Conservation (phyloP, 2,113 vertebrate genomes). For the Laticauda laticaudata region DNA sequence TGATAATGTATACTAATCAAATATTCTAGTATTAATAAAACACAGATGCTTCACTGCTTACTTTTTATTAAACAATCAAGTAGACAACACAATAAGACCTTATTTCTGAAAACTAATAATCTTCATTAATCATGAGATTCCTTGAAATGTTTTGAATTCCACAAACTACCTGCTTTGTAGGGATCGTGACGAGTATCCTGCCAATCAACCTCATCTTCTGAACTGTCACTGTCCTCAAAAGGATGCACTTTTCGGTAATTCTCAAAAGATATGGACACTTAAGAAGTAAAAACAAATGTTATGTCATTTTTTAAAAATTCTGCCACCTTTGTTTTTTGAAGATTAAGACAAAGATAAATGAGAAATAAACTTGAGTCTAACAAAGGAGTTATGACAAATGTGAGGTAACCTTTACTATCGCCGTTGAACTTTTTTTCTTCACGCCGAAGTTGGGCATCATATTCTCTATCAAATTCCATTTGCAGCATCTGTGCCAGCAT, state of each 20-base stretch:
- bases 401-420: slow-evolving; percentile 89
- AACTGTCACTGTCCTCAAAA: slow-evolving; percentile 92
- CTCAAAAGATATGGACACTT: slow-evolving; percentile 98
- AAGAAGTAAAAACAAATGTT: slow-evolving; percentile 43
- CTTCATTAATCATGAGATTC: background rate
- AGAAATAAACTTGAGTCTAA: background rate
- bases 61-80: background rate
- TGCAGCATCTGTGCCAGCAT: slow-evolving; percentile 97
- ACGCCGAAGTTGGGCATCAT: slow-evolving; percentile 87
- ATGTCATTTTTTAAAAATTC: background rate
- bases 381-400: background rate
- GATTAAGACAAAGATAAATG: background rate
- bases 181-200: slow-evolving; percentile 94
- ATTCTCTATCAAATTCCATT: slow-evolving; percentile 97
- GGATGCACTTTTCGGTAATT: slow-evolving; percentile 96
- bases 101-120: background rate
- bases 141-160: background rate
- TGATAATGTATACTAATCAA: background rate
- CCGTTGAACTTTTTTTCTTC: slow-evolving; percentile 97
- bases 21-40: background rate
- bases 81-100: background rate
- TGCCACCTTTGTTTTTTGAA: background rate
- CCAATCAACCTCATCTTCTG: slow-evolving; percentile 97
- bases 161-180: slow-evolving; percentile 81
- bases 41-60: background rate